Percentiles rank a stretch among this genome's conserved stretches.
phyloP scores from a whole-genome alignment of 2,797 vertebrate species.

The Phylloscopus collybita region DNA sequence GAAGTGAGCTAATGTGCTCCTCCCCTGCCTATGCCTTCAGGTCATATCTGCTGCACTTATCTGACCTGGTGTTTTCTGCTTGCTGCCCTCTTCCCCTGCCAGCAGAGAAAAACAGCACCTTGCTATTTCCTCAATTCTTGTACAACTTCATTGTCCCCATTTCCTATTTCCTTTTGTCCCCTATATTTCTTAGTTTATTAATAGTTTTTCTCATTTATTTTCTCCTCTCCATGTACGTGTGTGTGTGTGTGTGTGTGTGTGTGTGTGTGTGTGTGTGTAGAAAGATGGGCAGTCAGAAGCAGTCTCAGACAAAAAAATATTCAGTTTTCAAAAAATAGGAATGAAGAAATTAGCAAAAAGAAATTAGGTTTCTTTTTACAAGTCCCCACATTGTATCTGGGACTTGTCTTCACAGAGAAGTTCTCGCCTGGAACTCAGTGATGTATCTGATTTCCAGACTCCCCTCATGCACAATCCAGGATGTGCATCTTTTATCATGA shows the following conservation, averaged over 20 bases:
- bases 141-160: not conserved
- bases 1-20: not conserved
- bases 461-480: accelerated
- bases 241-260: too few relatives aligned
- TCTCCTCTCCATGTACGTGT: accelerated
- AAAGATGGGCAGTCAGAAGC: not conserved
- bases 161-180: not conserved
- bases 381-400: not conserved
- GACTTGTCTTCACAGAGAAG: not conserved
- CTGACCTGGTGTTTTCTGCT: not conserved
- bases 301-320: too few relatives aligned
- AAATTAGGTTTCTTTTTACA: too few relatives aligned
- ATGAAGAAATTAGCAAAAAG: too few relatives aligned
- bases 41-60: not conserved
- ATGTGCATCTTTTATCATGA: not conserved
- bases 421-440: not conserved
- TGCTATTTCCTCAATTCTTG: not conserved
- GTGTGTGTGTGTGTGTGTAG: not conserved
- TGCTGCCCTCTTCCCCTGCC: not conserved
- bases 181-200: not conserved
- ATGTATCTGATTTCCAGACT: not conserved
- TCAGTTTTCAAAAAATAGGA: too few relatives aligned
- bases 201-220: not conserved
- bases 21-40: not conserved
- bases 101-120: not conserved